A percentile compares a stretch with the other conserved stretches of the same genome.
These are phyloP conservation scores for Drosophila ustulata DNA, from an alignment of 2,888 invertebrate species.

Conservation along the genomic window DNA sequence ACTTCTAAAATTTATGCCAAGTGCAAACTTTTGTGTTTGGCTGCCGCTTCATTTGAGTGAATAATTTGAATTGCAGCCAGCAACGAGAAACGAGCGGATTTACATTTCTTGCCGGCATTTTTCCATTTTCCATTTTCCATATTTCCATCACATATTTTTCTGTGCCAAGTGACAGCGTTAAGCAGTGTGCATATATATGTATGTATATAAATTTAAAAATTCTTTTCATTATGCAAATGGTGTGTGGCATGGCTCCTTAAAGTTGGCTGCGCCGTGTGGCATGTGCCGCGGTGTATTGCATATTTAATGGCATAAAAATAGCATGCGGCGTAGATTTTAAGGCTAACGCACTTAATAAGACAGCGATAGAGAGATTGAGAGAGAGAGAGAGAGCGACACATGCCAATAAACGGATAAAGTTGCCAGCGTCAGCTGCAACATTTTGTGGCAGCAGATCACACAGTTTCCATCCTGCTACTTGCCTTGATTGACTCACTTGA, in stretches of 20 bases:
- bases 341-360: constrained; percentile 41
- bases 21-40: constrained; percentile 74
- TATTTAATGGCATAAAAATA: constrained; percentile 59
- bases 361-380: background rate
- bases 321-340: constrained; percentile 18
- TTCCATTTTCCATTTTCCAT: constrained; percentile 5
- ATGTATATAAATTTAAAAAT: constrained; percentile 29
- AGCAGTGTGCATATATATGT: constrained; percentile 21
- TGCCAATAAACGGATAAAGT: constrained; percentile 68
- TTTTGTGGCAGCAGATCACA: constrained; percentile 38
- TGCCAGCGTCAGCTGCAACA: constrained; percentile 22
- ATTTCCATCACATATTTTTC: constrained; percentile 30
- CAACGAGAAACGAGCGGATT: constrained; percentile 45
- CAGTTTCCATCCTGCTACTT: constrained; percentile 6
- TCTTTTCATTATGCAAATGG: constrained; percentile 67
- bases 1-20: constrained; percentile 70
- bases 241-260: constrained; percentile 38
- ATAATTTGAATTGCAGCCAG: constrained; percentile 77
- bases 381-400: constrained; percentile 57
- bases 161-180: constrained; percentile 57
- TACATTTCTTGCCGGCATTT: constrained; percentile 52
- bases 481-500: constrained; percentile 74
- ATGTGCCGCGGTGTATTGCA: constrained; percentile 29
- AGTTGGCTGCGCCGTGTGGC: constrained; percentile 28
- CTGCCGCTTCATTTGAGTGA: constrained; percentile 73